A percentile compares a stretch with the other conserved stretches of the same genome.
Evolutionary conservation across 2,888 invertebrate genomes (phyloP).

Genomic region (Lepidocyrtinus sp.): DNA sequence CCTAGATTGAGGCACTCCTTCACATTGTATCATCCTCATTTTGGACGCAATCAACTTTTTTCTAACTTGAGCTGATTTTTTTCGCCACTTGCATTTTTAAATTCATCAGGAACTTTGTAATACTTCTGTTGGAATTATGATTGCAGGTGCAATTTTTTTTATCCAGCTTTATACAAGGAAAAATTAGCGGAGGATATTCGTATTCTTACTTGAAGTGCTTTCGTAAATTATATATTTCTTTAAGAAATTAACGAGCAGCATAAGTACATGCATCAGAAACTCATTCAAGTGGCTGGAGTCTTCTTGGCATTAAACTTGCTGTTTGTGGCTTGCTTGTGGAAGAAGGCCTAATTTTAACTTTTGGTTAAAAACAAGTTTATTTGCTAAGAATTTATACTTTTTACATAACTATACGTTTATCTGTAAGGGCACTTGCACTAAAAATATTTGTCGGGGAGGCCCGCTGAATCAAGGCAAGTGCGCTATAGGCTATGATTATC

Average conservation of each 20-base stretch:
- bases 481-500: slow-evolving; percentile 45
- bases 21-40: slow-evolving; percentile 2
- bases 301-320: too few relatives aligned
- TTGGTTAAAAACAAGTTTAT: too few relatives aligned
- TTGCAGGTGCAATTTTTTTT: slow-evolving; percentile 24
- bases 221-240: neutral
- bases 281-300: too few relatives aligned
- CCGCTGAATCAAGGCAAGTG: neutral
- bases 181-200: neutral
- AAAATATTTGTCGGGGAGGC: neutral
- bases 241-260: too few relatives aligned
- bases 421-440: too few relatives aligned
- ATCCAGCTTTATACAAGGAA: too few relatives aligned
- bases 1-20: slow-evolving; percentile 13
- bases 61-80: too few relatives aligned
- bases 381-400: too few relatives aligned
- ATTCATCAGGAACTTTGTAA: slow-evolving; percentile 4
- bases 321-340: too few relatives aligned
- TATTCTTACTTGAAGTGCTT: neutral
- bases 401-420: too few relatives aligned
- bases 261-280: too few relatives aligned
- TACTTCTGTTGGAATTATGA: neutral
- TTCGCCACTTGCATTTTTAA: neutral
- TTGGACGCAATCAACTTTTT: slow-evolving; percentile 2
- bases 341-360: too few relatives aligned